These are phyloP conservation scores for Gandaritis pyraliata DNA, from an alignment of 2,888 invertebrate species.

Conservation along the genomic window DNA sequence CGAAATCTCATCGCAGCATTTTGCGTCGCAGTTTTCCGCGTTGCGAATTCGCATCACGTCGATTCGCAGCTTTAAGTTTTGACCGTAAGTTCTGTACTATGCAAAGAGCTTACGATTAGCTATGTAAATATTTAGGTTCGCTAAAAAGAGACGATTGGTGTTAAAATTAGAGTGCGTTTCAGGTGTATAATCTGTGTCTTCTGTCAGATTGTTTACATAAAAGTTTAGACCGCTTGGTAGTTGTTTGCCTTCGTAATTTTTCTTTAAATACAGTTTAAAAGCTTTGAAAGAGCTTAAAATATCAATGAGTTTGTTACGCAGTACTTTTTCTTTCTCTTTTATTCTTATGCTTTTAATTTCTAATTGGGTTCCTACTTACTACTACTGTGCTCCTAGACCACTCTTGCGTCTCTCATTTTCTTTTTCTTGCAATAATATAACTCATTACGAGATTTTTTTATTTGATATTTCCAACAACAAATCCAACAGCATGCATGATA, in stretches of 20 bases:
- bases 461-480: no score
- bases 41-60: no score
- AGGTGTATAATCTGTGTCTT: conserved; percentile 11
- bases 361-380: no score
- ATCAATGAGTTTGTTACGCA: background rate
- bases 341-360: no score
- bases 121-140: conserved; percentile 28
- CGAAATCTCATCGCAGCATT: no score
- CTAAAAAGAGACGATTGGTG: conserved; percentile 8
- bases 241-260: conserved; percentile 3
- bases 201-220: conserved; percentile 22
- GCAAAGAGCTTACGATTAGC: background rate
- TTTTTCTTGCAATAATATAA: no score
- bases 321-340: background rate
- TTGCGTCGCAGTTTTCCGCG: no score
- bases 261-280: background rate
- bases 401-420: no score
- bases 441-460: no score
- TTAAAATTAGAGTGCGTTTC: conserved; percentile 23
- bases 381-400: no score
- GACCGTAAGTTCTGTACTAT: background rate
- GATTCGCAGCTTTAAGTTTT: no score
- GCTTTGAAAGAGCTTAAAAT: background rate
- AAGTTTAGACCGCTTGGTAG: conserved; percentile 4
- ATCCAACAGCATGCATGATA: no score